Evolutionary conservation across 2,888 invertebrate genomes (phyloP).

Genomic region (Xestia rhomboidea): DNA sequence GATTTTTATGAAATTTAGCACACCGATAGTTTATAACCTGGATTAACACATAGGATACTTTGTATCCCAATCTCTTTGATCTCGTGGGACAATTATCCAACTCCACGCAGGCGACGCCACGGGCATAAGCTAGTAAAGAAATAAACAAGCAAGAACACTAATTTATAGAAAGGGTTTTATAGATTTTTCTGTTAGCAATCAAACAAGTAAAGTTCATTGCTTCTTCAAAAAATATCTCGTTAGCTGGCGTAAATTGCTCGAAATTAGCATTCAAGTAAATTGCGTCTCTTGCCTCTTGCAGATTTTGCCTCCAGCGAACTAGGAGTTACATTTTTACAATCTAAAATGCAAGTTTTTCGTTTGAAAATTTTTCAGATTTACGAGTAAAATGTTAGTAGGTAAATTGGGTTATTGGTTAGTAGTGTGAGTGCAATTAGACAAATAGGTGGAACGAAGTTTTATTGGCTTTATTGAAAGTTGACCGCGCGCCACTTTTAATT

Average conservation of each 20-base stretch:
- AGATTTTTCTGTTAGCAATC: slow-evolving; percentile 5
- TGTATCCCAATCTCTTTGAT: too few relatives aligned
- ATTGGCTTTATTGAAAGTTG: too few relatives aligned
- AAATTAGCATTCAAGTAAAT: slow-evolving; percentile 42
- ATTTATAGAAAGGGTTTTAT: background rate
- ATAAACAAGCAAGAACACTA: background rate
- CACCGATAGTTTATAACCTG: too few relatives aligned
- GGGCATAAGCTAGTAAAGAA: too few relatives aligned
- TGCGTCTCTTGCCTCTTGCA: slow-evolving; percentile 10
- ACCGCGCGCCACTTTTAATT: too few relatives aligned
- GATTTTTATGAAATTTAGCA: too few relatives aligned
- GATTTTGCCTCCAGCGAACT: slow-evolving; percentile 8
- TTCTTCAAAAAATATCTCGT: slow-evolving; percentile 12
- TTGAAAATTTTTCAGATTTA: background rate
- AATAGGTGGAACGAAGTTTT: too few relatives aligned
- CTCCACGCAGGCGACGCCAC: too few relatives aligned
- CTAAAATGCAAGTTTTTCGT: slow-evolving; percentile 1
- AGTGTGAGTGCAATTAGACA: too few relatives aligned
- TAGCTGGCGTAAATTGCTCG: slow-evolving; percentile 32
- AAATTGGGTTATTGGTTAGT: background rate
- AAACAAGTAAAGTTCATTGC: background rate
- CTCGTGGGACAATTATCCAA: too few relatives aligned
- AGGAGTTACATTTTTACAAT: background rate
- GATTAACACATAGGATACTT: too few relatives aligned
- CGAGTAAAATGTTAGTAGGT: background rate